phyloP scores from a whole-genome alignment of 2,797 vertebrate species.

The Triplophysa yarkandensis region DNA sequence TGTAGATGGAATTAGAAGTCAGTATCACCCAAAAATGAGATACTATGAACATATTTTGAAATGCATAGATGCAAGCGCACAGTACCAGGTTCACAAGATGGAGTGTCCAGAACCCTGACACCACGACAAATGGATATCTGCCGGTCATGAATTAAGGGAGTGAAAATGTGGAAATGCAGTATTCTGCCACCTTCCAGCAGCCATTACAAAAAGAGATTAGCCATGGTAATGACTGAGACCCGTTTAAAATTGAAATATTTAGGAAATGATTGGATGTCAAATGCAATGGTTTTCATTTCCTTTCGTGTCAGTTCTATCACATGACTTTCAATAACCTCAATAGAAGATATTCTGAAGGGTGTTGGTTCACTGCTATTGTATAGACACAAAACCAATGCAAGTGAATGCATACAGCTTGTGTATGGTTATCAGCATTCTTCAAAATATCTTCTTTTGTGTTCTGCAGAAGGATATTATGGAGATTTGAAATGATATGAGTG shows the following conservation, averaged over 20 bases:
- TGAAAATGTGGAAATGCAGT: slow-evolving; percentile 56
- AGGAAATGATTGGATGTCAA: slow-evolving; percentile 37
- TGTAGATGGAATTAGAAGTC: slow-evolving; percentile 11
- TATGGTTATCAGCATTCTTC: too few relatives aligned
- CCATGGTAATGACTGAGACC: slow-evolving; percentile 58
- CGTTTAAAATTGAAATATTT: slow-evolving; percentile 57
- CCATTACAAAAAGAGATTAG: slow-evolving; percentile 61
- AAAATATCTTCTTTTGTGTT: too few relatives aligned
- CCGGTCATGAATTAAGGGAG: slow-evolving; percentile 65
- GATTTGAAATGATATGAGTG: too few relatives aligned
- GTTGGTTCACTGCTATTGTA: too few relatives aligned
- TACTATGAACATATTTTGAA: not conserved
- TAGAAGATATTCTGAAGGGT: too few relatives aligned
- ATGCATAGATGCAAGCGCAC: not conserved
- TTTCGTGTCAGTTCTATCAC: not conserved
- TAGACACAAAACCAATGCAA: too few relatives aligned
- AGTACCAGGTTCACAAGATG: not conserved
- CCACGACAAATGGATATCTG: not conserved
- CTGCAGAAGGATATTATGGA: too few relatives aligned
- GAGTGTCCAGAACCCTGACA: not conserved
- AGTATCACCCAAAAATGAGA: too few relatives aligned
- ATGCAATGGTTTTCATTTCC: slow-evolving; percentile 5
- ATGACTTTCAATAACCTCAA: not conserved
- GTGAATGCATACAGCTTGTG: too few relatives aligned
- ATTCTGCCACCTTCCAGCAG: slow-evolving; percentile 57